Evolutionary conservation across 2,113 vertebrate genomes (phyloP).

Genomic region (Cebidichthys violaceus): DNA sequence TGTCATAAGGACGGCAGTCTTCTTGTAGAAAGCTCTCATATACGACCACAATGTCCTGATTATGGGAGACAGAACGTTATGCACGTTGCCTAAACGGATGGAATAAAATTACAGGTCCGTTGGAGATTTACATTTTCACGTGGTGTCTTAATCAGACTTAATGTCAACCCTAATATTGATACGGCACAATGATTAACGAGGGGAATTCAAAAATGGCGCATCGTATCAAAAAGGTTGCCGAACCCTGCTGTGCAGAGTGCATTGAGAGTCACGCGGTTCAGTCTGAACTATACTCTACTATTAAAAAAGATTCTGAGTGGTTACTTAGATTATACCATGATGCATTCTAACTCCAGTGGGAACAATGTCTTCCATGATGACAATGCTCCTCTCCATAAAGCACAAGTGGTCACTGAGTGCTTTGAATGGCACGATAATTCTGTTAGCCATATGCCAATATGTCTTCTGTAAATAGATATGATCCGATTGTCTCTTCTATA

Average conservation of each 20-base stretch:
- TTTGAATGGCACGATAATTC: constrained; percentile 77
- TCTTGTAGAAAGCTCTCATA: background rate
- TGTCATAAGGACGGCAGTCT: background rate
- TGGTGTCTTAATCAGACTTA: background rate
- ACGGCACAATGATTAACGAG: background rate
- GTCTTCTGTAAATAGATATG: constrained; percentile 71
- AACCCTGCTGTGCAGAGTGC: background rate
- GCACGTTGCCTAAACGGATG: background rate
- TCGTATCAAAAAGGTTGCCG: background rate
- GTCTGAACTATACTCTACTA: constrained; percentile 32
- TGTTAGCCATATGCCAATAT: constrained; percentile 72
- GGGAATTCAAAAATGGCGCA: background rate
- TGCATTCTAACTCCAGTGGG: constrained; percentile 67
- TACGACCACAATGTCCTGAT: background rate
- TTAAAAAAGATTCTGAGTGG: constrained; percentile 64
- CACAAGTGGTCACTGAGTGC: constrained; percentile 79
- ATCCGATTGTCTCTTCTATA: constrained; percentile 74
- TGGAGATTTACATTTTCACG: background rate
- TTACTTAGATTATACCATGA: constrained; percentile 71
- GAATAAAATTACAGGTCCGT: background rate
- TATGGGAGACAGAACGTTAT: background rate
- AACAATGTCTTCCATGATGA: constrained; percentile 75
- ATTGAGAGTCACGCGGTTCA: constrained; percentile 45
- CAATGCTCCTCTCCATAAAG: constrained; percentile 72
- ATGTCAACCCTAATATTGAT: background rate